Conservation (phyloP, 2,797 vertebrate species). For the Ataeniobius toweri region DNA sequence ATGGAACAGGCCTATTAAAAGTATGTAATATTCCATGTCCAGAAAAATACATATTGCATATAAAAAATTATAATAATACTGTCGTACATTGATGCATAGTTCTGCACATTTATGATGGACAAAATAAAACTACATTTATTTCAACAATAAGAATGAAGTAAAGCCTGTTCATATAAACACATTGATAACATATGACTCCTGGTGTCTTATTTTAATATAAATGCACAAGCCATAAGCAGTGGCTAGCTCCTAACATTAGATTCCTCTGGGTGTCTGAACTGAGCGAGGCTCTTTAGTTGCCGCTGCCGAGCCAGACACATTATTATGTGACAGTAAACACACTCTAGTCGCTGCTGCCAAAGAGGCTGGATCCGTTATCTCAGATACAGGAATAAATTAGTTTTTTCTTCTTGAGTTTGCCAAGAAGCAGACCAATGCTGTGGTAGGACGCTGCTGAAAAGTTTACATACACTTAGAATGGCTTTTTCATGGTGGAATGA, state of each 20-base stretch:
- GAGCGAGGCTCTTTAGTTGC: not conserved
- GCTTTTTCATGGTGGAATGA: not conserved
- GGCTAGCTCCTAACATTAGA: not conserved
- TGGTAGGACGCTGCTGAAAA: not conserved
- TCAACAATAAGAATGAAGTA: not conserved
- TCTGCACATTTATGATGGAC: not conserved
- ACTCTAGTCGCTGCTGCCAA: not conserved
- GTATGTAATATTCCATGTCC: not conserved
- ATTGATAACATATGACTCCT: not conserved
- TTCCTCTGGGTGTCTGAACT: not conserved
- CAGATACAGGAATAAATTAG: not conserved
- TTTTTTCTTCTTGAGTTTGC: not conserved
- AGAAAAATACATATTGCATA: conserved; percentile 33
- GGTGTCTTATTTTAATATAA: conserved; percentile 30
- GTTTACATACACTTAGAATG: not conserved
- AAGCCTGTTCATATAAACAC: not conserved
- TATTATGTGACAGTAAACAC: not conserved
- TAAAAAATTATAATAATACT: conserved; percentile 36
- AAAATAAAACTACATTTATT: not conserved
- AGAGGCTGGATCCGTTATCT: conserved; percentile 1
- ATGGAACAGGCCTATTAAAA: conserved; percentile 19
- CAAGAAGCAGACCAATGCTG: not conserved
- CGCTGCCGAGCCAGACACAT: not conserved
- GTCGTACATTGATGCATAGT: conserved; percentile 29
- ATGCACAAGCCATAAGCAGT: conserved; percentile 2